These are phyloP conservation scores for Mycetomoellerius zeteki DNA, from an alignment of 1,140 invertebrate genomes.

Conservation along the genomic window DNA sequence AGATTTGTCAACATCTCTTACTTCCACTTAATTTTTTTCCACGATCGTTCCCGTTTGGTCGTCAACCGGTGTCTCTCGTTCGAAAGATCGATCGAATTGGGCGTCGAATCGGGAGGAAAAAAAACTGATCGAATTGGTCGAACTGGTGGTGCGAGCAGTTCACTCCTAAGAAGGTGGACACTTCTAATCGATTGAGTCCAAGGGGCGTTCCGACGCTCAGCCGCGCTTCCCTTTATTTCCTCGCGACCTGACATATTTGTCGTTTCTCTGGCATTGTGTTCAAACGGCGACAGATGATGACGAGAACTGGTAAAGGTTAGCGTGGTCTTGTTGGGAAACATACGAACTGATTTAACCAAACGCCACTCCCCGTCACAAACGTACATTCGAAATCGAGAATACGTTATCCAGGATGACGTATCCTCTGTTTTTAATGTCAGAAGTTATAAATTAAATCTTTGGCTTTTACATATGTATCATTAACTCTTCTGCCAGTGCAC, in stretches of 20 bases:
- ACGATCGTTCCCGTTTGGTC: not conserved
- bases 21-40: slow-evolving; percentile 28
- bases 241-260: slow-evolving; percentile 53
- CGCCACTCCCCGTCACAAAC: slow-evolving; percentile 6
- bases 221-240: slow-evolving; percentile 58
- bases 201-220: slow-evolving; percentile 39
- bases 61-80: slow-evolving; percentile 25
- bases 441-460: not conserved
- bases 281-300: slow-evolving; percentile 65
- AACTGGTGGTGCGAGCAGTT: slow-evolving; percentile 27
- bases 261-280: slow-evolving; percentile 18
- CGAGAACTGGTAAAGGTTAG: slow-evolving; percentile 73
- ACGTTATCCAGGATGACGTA: not conserved
- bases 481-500: too few relatives aligned
- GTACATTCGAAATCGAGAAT: not conserved
- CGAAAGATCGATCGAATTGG: slow-evolving; percentile 45
- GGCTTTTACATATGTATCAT: not conserved
- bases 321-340: slow-evolving; percentile 69
- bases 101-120: not conserved
- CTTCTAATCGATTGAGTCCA: slow-evolving; percentile 56
- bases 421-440: not conserved
- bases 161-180: slow-evolving; percentile 41
- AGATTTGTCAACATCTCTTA: slow-evolving; percentile 38
- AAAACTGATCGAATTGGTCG: slow-evolving; percentile 17
- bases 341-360: slow-evolving; percentile 62